These are phyloP conservation scores for Apocrypta bakeri DNA, from an alignment of 1,140 invertebrate species.

Conservation along the genomic window DNA sequence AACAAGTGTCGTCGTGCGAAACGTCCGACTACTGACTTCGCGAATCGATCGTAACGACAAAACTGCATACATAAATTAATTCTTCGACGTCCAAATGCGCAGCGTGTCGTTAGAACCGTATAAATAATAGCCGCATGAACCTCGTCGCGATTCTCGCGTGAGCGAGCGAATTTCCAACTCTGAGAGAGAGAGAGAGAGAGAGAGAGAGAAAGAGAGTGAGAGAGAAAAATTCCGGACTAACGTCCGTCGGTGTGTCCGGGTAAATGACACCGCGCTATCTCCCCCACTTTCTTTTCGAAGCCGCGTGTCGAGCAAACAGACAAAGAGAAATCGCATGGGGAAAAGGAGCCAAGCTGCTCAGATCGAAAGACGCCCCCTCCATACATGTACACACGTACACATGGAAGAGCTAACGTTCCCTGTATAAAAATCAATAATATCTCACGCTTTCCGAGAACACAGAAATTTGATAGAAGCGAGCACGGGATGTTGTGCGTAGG, in stretches of 20 bases:
- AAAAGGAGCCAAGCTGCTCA: conserved; percentile 18
- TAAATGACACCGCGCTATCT: conserved; percentile 53
- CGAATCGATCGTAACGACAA: conserved; percentile 4
- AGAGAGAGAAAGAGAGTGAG: conserved; percentile 37
- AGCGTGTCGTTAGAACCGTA: conserved; percentile 26
- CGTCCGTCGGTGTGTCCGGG: conserved; percentile 36
- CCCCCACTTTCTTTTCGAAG: conserved; percentile 41
- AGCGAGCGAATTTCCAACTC: conserved; percentile 26
- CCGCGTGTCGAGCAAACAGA: conserved; percentile 21
- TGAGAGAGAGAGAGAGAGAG: conserved; percentile 12
- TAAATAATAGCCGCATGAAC: conserved; percentile 48
- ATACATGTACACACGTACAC: conserved; percentile 46
- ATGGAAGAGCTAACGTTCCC: conserved; percentile 37
- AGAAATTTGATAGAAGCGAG: conserved; percentile 45
- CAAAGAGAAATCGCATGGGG: conserved; percentile 45
- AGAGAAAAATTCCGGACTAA: conserved; percentile 35
- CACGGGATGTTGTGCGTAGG: conserved; percentile 10
- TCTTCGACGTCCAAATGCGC: neutral
- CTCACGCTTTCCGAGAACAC: conserved; percentile 66
- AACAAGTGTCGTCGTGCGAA: neutral
- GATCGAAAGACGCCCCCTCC: conserved; percentile 53
- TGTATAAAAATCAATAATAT: conserved; percentile 75
- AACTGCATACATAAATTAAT: conserved; percentile 37
- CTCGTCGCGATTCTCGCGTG: conserved; percentile 41
- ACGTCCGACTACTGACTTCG: neutral